A percentile compares a stretch with the other conserved stretches of the same genome.
These are phyloP conservation scores for Lepus townsendii DNA, from an alignment of 2,797 vertebrate species.

Conservation along the genomic window DNA sequence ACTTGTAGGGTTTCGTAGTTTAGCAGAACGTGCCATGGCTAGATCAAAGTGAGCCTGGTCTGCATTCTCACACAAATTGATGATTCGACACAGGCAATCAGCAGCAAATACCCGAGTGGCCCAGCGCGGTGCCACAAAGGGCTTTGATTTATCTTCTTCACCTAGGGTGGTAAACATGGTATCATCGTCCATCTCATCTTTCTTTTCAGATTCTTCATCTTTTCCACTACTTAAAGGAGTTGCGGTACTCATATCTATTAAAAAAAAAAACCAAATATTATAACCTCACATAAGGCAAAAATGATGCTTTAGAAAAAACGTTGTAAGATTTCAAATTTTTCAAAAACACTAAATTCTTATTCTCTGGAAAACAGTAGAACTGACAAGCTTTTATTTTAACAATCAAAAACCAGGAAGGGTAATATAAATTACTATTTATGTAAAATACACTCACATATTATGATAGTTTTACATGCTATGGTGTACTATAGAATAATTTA, in stretches of 20 bases:
- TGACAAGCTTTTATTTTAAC: conserved; percentile 1
- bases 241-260: conserved; percentile 93
- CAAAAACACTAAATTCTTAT: conserved; percentile 30
- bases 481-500: not conserved
- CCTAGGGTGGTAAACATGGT: conserved; percentile 98
- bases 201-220: conserved; percentile 97
- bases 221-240: conserved; percentile 93
- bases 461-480: not conserved
- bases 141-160: conserved; percentile 97
- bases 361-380: not conserved
- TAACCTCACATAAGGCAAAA: not conserved
- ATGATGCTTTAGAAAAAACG: conserved; percentile 36
- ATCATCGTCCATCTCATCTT: conserved; percentile 99
- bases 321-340: not conserved
- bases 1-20: conserved; percentile 96
- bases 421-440: not conserved
- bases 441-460: not conserved
- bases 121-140: conserved; percentile 98
- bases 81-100: conserved; percentile 97
- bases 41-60: conserved; percentile 97
- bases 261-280: conserved; percentile 47
- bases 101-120: conserved; percentile 98
- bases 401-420: not conserved
- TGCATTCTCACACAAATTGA: conserved; percentile 96
- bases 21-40: conserved; percentile 93